These are phyloP conservation scores for Leptogaster cylindrica DNA, from an alignment of 2,888 invertebrate species.

Conservation along the genomic window DNA sequence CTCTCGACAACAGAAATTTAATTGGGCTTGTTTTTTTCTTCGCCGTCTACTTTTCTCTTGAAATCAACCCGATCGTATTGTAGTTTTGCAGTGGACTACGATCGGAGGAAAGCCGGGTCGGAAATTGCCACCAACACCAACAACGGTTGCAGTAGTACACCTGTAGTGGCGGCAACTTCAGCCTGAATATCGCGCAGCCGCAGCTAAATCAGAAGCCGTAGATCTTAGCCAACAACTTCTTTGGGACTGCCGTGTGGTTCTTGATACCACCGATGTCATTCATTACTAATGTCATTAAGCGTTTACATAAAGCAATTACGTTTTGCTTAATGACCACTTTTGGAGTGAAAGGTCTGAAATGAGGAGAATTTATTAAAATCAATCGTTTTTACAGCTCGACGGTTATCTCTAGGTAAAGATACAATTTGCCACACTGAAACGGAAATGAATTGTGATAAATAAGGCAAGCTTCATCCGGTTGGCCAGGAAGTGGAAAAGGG, in stretches of 20 bases:
- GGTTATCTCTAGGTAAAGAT: too few species aligned
- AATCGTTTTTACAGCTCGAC: slow-evolving; percentile 14
- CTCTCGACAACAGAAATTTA: slow-evolving; percentile 32
- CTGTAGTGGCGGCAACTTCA: too few species aligned
- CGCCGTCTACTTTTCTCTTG: not conserved
- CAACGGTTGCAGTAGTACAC: not conserved
- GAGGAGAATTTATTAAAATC: slow-evolving; percentile 37
- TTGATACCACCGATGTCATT: slow-evolving; percentile 22
- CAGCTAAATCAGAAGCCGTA: slow-evolving; percentile 19
- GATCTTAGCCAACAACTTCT: slow-evolving; percentile 33
- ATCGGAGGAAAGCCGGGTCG: not conserved
- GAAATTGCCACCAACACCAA: not conserved
- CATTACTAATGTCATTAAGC: slow-evolving; percentile 24
- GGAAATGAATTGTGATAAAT: too few species aligned
- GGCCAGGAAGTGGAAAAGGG: too few species aligned
- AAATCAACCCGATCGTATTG: not conserved
- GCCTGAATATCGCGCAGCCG: not conserved
- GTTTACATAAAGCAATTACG: slow-evolving; percentile 40
- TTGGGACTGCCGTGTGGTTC: slow-evolving; percentile 22
- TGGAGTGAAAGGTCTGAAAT: slow-evolving; percentile 37
- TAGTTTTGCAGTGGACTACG: not conserved
- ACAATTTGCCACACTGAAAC: too few species aligned
- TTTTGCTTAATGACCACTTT: slow-evolving; percentile 34
- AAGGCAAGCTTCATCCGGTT: too few species aligned
- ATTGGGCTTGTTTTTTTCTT: slow-evolving; percentile 18